Base-by-base conservation (phyloP, 2,113 vertebrate species). In the Xyliphius kryptos region DNA sequence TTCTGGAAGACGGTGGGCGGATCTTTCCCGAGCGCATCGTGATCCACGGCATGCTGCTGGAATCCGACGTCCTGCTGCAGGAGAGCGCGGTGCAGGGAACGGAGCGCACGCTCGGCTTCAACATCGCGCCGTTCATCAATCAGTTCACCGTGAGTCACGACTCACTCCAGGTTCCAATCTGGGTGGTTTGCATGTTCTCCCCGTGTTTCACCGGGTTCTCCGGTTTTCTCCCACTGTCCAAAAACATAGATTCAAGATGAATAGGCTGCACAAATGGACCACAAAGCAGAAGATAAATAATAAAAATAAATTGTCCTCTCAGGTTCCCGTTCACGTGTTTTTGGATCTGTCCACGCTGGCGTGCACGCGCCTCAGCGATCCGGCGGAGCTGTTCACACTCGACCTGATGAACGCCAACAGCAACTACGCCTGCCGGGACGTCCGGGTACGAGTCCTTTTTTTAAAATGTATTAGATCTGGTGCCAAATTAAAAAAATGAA, bases 121-220 rank as follows among this genome's bases (percentile, higher is more conserved):
- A 90, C 50, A 92, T 99, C 19, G 94, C 94, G 9, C 93, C 95
- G 47, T 98, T 94, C 69, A 97, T 99, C 83, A 99, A 99, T 83
- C 96, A 95, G 66, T 98, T 97, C 80, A 95, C 92, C 72, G 96
- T 97, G 44, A 32, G 26, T 3, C 26, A 32, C 7, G 26, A 32
- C 26, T 32, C 26, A 2, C n/a, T n/a, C n/a, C n/a, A n/a, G n/a
- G n/a, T n/a, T n/a, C n/a, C n/a, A n/a, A n/a, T n/a, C n/a, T n/a
- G n/a, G n/a, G n/a, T n/a, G n/a, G n/a, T n/a, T n/a, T n/a, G n/a
- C n/a, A n/a, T n/a, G n/a, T n/a, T n/a, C n/a, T n/a, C n/a, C n/a
- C n/a, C n/a, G n/a, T n/a, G n/a, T n/a, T n/a, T n/a, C n/a, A n/a
- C n/a, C n/a, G n/a, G n/a, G n/a, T n/a, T n/a, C n/a, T n/a, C n/a